Conservation (phyloP, 2,888 invertebrate genomes). For the Harmothoe impar region DNA sequence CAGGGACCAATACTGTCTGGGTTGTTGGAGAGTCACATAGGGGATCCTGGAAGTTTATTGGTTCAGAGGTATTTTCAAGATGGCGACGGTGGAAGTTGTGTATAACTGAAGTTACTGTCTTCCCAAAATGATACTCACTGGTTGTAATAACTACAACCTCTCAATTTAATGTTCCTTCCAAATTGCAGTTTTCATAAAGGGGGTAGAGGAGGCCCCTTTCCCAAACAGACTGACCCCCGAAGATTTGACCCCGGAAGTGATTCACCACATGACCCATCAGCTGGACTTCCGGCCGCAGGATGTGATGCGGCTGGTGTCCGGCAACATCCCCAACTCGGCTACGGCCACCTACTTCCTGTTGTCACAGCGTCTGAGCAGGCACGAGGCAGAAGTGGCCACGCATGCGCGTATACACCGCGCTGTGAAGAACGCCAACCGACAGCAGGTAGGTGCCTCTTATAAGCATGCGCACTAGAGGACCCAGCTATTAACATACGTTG, state of each 20-base stretch:
- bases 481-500: too few species aligned
- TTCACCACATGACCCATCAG: constrained; percentile 80
- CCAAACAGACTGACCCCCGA: constrained; percentile 79
- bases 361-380: constrained; percentile 63
- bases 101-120: too few species aligned
- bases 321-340: constrained; percentile 79
- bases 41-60: too few species aligned
- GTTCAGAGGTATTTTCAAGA: too few species aligned
- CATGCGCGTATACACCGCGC: constrained; percentile 20
- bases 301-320: constrained; percentile 78
- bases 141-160: too few species aligned
- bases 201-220: constrained; percentile 75
- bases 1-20: too few species aligned
- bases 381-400: constrained; percentile 33
- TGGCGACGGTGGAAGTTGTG: too few species aligned
- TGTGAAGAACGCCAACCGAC: neutral
- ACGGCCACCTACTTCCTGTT: constrained; percentile 80
- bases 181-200: neutral
- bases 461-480: too few species aligned
- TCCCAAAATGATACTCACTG: too few species aligned
- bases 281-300: constrained; percentile 79
- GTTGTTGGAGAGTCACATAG: too few species aligned
- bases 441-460: neutral
- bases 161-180: too few species aligned
- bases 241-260: constrained; percentile 76